Evolutionary conservation across 2,797 vertebrate species (phyloP).

Genomic region (Xiphorhynchus erythropygius): DNA sequence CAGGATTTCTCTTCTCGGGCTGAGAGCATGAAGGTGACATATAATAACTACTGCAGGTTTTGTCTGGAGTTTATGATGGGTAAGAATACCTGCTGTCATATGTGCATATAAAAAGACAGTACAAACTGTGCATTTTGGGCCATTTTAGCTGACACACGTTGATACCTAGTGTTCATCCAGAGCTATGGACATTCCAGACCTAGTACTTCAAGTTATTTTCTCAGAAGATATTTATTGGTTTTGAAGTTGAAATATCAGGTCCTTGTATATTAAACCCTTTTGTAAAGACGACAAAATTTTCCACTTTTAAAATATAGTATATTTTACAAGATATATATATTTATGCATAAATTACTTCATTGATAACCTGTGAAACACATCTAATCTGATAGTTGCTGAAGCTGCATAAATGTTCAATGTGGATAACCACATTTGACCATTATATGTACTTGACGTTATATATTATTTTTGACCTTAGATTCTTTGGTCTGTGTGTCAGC

Average conservation of each 20-base stretch:
- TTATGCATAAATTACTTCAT: background rate
- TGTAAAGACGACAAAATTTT: background rate
- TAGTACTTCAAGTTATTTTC: background rate
- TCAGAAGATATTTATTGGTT: background rate
- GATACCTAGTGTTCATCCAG: background rate
- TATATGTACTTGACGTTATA: rapidly evolving
- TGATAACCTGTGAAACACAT: background rate
- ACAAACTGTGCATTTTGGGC: background rate
- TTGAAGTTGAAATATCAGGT: background rate
- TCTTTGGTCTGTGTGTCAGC: background rate
- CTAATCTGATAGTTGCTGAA: background rate
- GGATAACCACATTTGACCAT: background rate
- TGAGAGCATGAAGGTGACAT: background rate
- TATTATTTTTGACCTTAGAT: background rate
- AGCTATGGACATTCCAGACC: background rate
- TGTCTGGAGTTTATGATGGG: background rate
- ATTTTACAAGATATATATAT: background rate
- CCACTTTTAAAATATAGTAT: background rate
- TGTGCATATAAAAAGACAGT: background rate
- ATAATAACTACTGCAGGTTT: background rate
- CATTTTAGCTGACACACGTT: background rate
- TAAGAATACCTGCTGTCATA: background rate
- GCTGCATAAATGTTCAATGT: background rate
- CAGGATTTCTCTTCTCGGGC: background rate
- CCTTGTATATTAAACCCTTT: background rate